Base-by-base conservation (phyloP, 2,797 vertebrate species). In the Chelonia mydas region DNA sequence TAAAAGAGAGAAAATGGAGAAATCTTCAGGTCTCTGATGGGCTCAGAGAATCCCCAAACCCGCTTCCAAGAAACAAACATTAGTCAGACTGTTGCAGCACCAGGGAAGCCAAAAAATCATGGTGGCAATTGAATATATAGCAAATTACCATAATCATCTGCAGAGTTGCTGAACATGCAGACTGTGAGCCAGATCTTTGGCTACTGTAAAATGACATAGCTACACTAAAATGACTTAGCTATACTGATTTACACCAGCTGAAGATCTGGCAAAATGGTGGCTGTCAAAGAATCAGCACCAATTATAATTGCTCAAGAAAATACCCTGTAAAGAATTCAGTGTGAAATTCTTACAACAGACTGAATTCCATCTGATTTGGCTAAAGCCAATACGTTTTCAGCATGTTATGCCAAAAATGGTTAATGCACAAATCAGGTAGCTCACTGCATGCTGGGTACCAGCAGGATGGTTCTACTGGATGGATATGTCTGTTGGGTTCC, bases 91-190 rank as follows among this genome's bases (percentile, higher is more conserved):
- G 2, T 41, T 51, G 49, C 45, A 59, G 59, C 33, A 55, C 82
- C 72, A 33, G 28, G 33, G 82, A 92, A 89, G 84, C 86, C 80
- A 87, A 94, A 94, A 90, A 54, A 45, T 76, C 10, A 59, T 81
- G 1, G 0, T 86, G 21, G 21, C 83, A 86, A 84, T 47, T 91
- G 50, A 86, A 88, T 23, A 88, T 21, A 81, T 53, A 55, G 31
- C 3, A 47, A 77, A 72, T 72, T 10, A 72, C 23, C 17, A 37
- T 72, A 72, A 41, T 37, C 65, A 68, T 72, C 65, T 37, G 65
- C 65, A 37, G 33, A 72, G 65, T 72, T 72, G 5, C n/a, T 41
- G 19, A 72, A 72, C 5, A 11, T 21, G n/a, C n/a, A 37, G 65
- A 72, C 19, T 68, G 4, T 21, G 65, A 37, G 72, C 5, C 23